Conservation (phyloP, 2,797 vertebrate genomes). For the Premnoplex brunnescens region DNA sequence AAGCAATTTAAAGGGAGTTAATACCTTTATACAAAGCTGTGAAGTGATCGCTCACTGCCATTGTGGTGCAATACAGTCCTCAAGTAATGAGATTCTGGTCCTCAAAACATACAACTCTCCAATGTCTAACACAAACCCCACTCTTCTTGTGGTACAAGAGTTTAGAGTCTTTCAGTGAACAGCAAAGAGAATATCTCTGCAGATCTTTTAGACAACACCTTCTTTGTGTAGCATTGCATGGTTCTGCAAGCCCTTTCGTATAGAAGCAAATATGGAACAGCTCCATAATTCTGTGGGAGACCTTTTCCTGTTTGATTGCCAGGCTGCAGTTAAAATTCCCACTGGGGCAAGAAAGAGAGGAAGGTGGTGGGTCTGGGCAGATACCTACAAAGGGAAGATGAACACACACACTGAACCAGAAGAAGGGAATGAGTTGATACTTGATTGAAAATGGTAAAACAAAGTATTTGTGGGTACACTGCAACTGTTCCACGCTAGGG, state of each 20-base stretch:
- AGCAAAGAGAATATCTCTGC: constrained; percentile 20
- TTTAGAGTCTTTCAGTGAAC: neutral
- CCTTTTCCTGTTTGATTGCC: constrained; percentile 24
- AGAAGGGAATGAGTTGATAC: neutral
- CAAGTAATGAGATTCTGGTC: neutral
- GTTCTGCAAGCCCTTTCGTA: constrained; percentile 37
- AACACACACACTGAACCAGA: neutral
- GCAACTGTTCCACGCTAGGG: neutral
- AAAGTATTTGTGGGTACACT: neutral
- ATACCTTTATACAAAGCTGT: neutral
- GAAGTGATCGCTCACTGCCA: neutral
- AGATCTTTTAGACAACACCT: constrained; percentile 36
- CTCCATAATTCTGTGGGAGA: constrained; percentile 46
- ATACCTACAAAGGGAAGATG: neutral
- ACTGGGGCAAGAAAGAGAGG: neutral
- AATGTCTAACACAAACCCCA: neutral
- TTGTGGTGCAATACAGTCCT: neutral
- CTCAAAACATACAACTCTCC: neutral
- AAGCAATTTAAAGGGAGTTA: constrained; percentile 2
- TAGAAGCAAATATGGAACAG: constrained; percentile 40
- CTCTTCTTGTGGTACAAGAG: neutral
- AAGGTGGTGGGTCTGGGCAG: neutral
- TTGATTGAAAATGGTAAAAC: constrained; percentile 7
- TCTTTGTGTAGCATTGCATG: constrained; percentile 23
- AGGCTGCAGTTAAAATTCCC: neutral